Evolutionary conservation across 2,113 vertebrate species (phyloP).

Genomic region (Hydropotes inermis): DNA sequence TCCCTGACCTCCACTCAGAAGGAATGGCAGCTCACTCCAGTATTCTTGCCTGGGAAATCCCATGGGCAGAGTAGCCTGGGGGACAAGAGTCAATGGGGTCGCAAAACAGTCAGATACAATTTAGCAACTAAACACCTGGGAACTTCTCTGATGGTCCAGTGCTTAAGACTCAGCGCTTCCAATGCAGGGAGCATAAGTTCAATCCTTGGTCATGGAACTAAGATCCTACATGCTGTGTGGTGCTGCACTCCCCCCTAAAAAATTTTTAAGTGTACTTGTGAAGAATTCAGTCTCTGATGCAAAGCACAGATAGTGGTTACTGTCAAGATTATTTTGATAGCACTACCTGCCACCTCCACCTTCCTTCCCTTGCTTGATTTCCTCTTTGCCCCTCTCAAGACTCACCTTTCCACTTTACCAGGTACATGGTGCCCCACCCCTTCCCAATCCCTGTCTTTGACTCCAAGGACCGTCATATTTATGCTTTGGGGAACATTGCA

Average conservation of each 20-base stretch:
- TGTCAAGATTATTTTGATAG: background rate
- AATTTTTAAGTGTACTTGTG: background rate
- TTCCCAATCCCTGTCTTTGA: background rate
- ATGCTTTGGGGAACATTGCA: background rate
- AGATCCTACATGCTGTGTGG: background rate
- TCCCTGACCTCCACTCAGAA: background rate
- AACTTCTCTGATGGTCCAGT: background rate
- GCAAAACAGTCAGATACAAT: background rate
- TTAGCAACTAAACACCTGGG: background rate
- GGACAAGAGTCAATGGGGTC: background rate
- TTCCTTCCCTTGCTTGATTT: background rate
- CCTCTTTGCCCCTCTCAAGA: background rate
- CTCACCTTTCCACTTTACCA: no score
- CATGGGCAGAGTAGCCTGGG: background rate
- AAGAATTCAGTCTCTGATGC: background rate
- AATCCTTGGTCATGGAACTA: background rate
- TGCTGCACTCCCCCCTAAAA: rapidly evolving
- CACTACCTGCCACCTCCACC: background rate
- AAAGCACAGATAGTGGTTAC: background rate
- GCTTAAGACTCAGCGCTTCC: background rate
- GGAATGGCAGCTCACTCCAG: background rate
- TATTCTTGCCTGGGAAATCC: background rate
- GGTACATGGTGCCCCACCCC: no score
- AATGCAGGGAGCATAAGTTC: background rate
- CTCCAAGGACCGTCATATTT: background rate